phyloP scores from a whole-genome alignment of 2,113 vertebrate genomes.

The Lepidothrix coronata region DNA sequence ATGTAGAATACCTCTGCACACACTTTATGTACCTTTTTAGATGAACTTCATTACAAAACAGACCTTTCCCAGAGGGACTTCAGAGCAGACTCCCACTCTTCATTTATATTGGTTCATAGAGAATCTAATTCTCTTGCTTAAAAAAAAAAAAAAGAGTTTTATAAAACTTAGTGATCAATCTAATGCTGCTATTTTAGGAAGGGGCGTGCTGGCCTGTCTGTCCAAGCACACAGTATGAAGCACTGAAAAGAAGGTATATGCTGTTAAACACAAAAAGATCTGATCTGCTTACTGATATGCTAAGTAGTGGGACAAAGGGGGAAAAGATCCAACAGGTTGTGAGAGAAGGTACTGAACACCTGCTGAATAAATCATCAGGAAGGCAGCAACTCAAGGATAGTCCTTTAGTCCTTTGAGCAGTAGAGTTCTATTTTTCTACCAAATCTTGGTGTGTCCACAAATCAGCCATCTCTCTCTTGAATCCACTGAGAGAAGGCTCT shows the following conservation, averaged over 20 bases:
- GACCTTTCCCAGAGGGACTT: not conserved
- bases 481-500: not conserved
- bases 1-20: not conserved
- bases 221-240: not conserved
- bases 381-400: not conserved
- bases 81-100: not conserved
- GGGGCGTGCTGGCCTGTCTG: not conserved
- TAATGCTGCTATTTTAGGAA: not conserved
- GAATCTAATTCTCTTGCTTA: not conserved
- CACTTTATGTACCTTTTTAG: not conserved
- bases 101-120: not conserved
- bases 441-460: not conserved
- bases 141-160: not conserved
- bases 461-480: not conserved
- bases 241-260: not conserved
- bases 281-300: not conserved
- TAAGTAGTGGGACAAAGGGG: not conserved
- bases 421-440: not conserved
- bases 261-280: not conserved
- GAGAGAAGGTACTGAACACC: not conserved
- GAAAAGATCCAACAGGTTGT: not conserved
- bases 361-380: not conserved
- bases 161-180: not conserved
- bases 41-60: not conserved
- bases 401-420: not conserved